Evolutionary conservation across 2,113 vertebrate genomes (phyloP), one percentile per base, ranked within the genome.

Genomic region (Zosterops japonicus): DNA sequence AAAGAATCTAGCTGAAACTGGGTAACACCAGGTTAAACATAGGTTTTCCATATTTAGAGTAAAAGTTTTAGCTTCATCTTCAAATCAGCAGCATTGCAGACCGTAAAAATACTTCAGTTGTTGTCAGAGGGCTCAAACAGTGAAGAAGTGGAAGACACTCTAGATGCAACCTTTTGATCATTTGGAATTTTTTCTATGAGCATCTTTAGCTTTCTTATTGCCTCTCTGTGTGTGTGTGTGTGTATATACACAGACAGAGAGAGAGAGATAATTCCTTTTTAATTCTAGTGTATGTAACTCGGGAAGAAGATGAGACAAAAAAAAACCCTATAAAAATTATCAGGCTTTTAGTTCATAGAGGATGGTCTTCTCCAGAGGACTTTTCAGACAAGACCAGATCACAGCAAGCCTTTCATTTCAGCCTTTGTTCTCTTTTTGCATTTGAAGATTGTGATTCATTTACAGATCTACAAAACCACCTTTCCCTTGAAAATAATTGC

Each of bases 181-280:
- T 55, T 27, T 74, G 18, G 12, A 89, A 79, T 93, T 47, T 63
- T 41, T 78, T 75, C 52, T 13, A 19, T 46, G 10, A 55, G 14
- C 8, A 21, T 68, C 27, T 77, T 78, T 27, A 63, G 33, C 22
- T 78, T 69, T 80, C 28, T 78, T 19, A 8, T 63, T 88, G n/a
- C 39, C 39, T 39, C 39, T 49, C 6, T 16, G 2, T 80, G 2
- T 83, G 1, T 29, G 14, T 57, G 4, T 16, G 7, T 77, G 5
- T 29, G 3, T 11, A 36, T 4, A 60, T 5, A 18, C 3, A 59
- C 3, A 16, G 1, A 36, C 3, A 18, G 2, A 57, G 11, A n/a
- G 55, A n/a, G 18, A 46, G 47, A 49, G 47, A 49, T 12, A 49
- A 22, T 49, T 49, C 23, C 12, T 13, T 49, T 49, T 49, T 49